These are phyloP conservation scores for Notolabrus celidotus DNA, from an alignment of 2,797 vertebrate species.

Conservation along the genomic window DNA sequence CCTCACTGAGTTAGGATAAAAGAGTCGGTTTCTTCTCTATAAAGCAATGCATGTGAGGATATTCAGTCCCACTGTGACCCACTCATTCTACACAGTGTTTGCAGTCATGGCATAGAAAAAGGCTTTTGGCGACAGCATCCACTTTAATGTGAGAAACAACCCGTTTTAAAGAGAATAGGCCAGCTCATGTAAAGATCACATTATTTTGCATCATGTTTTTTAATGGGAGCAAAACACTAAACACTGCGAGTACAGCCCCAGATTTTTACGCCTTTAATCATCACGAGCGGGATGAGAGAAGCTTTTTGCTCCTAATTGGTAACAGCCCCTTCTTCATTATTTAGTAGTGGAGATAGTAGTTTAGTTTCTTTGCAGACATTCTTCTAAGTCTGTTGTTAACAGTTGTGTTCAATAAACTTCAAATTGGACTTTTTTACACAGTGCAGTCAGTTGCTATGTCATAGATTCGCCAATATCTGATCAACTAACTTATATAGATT, in stretches of 20 bases:
- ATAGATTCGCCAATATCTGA: neutral
- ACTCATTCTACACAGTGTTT: slow-evolving; percentile 24
- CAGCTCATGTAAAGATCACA: slow-evolving; percentile 3
- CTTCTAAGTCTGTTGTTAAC: neutral
- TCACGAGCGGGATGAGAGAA: slow-evolving; percentile 3
- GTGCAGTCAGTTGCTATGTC: neutral
- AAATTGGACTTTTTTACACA: neutral
- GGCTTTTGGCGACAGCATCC: neutral
- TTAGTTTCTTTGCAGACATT: slow-evolving; percentile 14
- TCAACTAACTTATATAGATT: too few relatives aligned
- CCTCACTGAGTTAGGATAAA: neutral
- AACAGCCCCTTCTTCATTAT: slow-evolving; percentile 19
- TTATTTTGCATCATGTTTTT: slow-evolving; percentile 24
- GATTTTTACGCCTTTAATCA: slow-evolving; percentile 18
- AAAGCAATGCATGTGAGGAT: neutral
- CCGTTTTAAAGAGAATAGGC: slow-evolving; percentile 19
- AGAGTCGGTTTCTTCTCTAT: slow-evolving; percentile 5
- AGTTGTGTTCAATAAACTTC: slow-evolving; percentile 15
- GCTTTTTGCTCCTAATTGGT: slow-evolving; percentile 18
- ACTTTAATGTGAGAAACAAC: slow-evolving; percentile 11
- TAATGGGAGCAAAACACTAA: slow-evolving; percentile 16
- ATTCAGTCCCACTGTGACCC: slow-evolving; percentile 26
- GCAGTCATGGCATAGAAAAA: too few relatives aligned
- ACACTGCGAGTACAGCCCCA: slow-evolving; percentile 17
- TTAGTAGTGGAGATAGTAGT: slow-evolving; percentile 1